Conservation (phyloP, 1,140 invertebrate genomes). For the Drosophila parabipectinata region DNA sequence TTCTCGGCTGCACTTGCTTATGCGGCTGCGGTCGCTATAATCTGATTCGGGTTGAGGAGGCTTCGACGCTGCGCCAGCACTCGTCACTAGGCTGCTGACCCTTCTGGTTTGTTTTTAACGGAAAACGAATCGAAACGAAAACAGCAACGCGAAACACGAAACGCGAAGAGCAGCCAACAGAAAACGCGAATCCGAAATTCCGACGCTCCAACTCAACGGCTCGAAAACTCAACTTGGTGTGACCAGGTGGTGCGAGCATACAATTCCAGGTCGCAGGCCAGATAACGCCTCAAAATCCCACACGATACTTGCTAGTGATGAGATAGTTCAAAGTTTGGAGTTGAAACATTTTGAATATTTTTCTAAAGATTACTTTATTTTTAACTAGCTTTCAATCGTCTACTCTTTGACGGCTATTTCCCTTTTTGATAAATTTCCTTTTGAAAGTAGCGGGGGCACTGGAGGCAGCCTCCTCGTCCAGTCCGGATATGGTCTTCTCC, state of each 20-base stretch:
- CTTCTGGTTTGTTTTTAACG: constrained; percentile 25
- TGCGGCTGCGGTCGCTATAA: constrained; percentile 58
- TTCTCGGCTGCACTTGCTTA: constrained; percentile 12
- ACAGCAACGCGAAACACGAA: neutral
- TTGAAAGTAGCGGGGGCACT: constrained; percentile 85
- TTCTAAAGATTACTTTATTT: neutral
- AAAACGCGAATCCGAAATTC: constrained; percentile 6
- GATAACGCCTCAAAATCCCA: too few relatives aligned
- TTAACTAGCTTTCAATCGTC: constrained; percentile 78
- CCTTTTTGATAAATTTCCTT: constrained; percentile 87
- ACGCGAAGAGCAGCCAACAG: neutral
- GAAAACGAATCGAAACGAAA: constrained; percentile 6
- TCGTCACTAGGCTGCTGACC: constrained; percentile 20
- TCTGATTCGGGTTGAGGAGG: constrained; percentile 6
- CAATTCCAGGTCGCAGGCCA: too few relatives aligned
- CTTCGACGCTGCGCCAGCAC: constrained; percentile 19
- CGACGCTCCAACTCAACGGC: constrained; percentile 1
- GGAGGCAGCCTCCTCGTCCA: constrained; percentile 84
- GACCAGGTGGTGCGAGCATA: neutral
- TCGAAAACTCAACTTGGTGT: neutral
- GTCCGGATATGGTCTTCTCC: constrained; percentile 86
- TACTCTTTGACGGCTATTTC: constrained; percentile 86
- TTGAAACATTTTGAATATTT: neutral
- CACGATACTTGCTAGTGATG: too few relatives aligned
- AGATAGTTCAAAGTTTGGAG: too few relatives aligned